Base-by-base conservation (phyloP, 2,888 invertebrate genomes). In the Lepidocyrtoides sp. region DNA sequence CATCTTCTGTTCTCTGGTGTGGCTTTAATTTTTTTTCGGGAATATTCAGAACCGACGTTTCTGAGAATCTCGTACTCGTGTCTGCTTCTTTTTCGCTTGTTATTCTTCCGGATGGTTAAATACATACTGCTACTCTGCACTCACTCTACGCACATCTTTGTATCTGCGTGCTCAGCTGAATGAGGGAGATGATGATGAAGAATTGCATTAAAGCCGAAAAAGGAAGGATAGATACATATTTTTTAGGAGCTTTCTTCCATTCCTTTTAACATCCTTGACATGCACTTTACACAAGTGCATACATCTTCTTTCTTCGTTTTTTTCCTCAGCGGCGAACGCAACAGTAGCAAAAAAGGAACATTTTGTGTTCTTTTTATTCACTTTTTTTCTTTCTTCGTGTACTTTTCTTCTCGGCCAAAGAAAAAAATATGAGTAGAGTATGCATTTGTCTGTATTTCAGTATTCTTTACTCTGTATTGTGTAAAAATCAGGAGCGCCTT, bases 251-350 rank as follows among this genome's bases (percentile, higher is more conserved):
- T 69, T 14, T 48, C 23, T 17, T 26, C 23, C 72, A 10, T 17
- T 44, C 44, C 72, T 69, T 48, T 84, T 84, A 72, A 36, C 51
- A 72, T 57, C 32, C 54, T 72, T 72, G 72, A 84, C 84, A 84
- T 83, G 83, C 83, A 83, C 83, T 83, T 83, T 82, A 82, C 79
- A 75, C 75, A 79, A 54, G 36, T n/a, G n/a, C 63, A 82, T 69
- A 69, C 20, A 69, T 69, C 36, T 17, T 60, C 26, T 69, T 41
- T 20, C 66, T 66, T 29, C 41, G 41, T 12, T 66, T 32, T 20
- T n/a, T n/a, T n/a, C n/a, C n/a, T n/a, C n/a, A n/a, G n/a, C n/a
- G n/a, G n/a, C n/a, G n/a, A n/a, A n/a, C n/a, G n/a, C n/a, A n/a
- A n/a, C n/a, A n/a, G n/a, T n/a, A n/a, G n/a, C n/a, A n/a, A 51